Evolutionary conservation across 2,113 vertebrate species (phyloP).

Genomic region (Phaethornis superciliosus): DNA sequence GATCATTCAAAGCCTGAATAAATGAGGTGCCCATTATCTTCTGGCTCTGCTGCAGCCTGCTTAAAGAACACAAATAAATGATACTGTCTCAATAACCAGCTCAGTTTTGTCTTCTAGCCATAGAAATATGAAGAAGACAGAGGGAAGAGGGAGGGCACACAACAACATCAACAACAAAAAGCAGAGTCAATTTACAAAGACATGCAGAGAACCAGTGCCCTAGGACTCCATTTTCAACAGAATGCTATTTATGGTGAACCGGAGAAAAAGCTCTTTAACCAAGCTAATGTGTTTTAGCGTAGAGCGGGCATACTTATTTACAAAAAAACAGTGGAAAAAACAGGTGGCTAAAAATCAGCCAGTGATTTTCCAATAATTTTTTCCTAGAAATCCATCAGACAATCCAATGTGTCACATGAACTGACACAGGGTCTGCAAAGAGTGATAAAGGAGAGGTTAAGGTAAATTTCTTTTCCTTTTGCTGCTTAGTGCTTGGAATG

Average conservation of each 20-base stretch:
- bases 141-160: conserved; percentile 57
- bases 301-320: conserved; percentile 35
- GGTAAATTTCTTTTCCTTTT: neutral
- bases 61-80: conserved; percentile 83
- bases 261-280: conserved; percentile 57
- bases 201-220: conserved; percentile 46
- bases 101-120: conserved; percentile 78
- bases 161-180: conserved; percentile 66
- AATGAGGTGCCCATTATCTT: conserved; percentile 86
- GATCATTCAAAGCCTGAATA: conserved; percentile 86
- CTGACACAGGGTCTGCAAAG: neutral
- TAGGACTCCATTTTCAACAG: conserved; percentile 45
- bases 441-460: neutral
- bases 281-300: conserved; percentile 41
- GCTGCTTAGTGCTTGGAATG: neutral
- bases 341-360: neutral
- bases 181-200: conserved; percentile 68
- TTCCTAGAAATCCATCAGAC: neutral
- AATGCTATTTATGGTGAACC: conserved; percentile 47
- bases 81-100: conserved; percentile 80
- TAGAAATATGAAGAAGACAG: conserved; percentile 75
- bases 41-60: conserved; percentile 82
- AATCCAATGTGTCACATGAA: neutral
- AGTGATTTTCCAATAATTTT: conserved; percentile 19
- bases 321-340: neutral